Conservation (phyloP, 2,113 vertebrate genomes). For the Labeo catla region DNA sequence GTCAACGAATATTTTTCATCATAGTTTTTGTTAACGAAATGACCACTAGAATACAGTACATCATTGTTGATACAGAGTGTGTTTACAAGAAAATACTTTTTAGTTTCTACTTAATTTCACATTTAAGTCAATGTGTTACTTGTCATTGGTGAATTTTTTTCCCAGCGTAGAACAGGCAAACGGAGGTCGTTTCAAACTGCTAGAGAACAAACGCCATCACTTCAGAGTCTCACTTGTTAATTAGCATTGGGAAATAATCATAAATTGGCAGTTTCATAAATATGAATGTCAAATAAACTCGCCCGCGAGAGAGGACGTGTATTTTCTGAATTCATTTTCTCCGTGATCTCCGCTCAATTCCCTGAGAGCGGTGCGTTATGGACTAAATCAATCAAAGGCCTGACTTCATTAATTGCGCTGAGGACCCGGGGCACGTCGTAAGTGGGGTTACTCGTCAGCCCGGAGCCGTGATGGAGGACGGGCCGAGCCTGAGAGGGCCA, state of each 20-base stretch:
- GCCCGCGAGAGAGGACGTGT: conserved; percentile 19
- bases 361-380: conserved; percentile 35
- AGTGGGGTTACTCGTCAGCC: conserved; percentile 65
- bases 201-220: not conserved
- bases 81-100: no score
- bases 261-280: conserved; percentile 43
- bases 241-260: conserved; percentile 38
- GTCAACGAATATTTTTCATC: no score
- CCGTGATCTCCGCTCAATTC: conserved; percentile 12
- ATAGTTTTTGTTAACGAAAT: no score
- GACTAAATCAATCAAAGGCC: conserved; percentile 57
- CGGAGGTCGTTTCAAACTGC: not conserved
- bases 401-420: conserved; percentile 71
- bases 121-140: not conserved
- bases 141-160: not conserved
- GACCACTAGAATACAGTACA: no score
- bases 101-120: no score
- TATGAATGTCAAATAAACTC: conserved; percentile 34
- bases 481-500: conserved; percentile 66
- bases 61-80: no score
- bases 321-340: conserved; percentile 40
- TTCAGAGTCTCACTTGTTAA: not conserved
- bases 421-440: conserved; percentile 69
- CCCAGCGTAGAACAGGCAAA: not conserved
- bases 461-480: conserved; percentile 67